Percentiles rank a stretch among this genome's conserved stretches.
Conservation (phyloP, 2,797 vertebrate genomes). For the Poecilia gillii region DNA sequence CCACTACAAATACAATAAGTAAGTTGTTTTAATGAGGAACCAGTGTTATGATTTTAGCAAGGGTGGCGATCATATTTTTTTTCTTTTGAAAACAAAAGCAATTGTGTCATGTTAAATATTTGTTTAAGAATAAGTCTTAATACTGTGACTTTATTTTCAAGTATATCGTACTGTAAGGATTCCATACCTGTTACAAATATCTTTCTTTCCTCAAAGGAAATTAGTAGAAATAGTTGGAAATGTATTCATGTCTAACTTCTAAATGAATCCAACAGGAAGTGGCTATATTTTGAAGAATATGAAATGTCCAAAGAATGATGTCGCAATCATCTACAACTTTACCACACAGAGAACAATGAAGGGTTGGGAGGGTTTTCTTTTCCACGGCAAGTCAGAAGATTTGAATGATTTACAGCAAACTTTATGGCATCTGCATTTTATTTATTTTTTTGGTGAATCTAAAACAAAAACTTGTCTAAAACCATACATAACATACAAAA, state of each 20-base stretch:
- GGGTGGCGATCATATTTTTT: not conserved
- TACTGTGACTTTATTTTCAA: not conserved
- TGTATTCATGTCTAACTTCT: not conserved
- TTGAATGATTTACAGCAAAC: not conserved
- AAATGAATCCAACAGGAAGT: not conserved
- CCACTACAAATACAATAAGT: not conserved
- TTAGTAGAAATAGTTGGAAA: not conserved
- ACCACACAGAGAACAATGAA: not conserved
- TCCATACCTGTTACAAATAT: not conserved
- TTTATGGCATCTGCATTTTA: not conserved
- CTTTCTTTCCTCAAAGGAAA: not conserved
- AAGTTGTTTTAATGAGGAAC: not conserved
- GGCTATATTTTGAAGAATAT: not conserved
- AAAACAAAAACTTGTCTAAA: not conserved
- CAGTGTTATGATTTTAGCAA: not conserved
- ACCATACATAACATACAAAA: not conserved
- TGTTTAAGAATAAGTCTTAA: not conserved
- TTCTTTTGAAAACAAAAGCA: not conserved
- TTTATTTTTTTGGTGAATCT: not conserved
- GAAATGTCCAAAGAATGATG: not conserved
- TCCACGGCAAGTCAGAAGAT: not conserved
- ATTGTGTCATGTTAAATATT: not conserved
- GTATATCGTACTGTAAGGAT: not conserved
- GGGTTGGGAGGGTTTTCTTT: not conserved
- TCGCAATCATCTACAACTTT: not conserved